These are phyloP conservation scores for Natator depressus DNA, from an alignment of 2,113 vertebrate genomes.

Conservation along the genomic window DNA sequence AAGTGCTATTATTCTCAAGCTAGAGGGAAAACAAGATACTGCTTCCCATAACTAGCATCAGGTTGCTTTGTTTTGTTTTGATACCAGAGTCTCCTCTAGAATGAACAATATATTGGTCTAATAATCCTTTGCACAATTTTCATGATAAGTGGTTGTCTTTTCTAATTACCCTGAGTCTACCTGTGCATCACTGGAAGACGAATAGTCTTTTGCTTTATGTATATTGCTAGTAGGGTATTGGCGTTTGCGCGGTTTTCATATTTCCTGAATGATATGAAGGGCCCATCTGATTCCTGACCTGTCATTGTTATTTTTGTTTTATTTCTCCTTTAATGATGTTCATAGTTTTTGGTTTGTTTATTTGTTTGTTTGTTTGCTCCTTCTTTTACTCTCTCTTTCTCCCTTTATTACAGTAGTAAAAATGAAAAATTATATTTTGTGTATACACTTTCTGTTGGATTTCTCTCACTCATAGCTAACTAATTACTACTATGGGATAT, in stretches of 20 bases:
- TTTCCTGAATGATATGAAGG: slow-evolving; percentile 38
- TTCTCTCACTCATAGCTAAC: slow-evolving; percentile 51
- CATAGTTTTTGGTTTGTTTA: slow-evolving; percentile 10
- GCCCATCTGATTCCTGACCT: slow-evolving; percentile 42
- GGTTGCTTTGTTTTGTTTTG: slow-evolving; percentile 39
- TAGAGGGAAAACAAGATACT: slow-evolving; percentile 33
- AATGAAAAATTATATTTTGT: slow-evolving; percentile 46
- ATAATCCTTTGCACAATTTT: slow-evolving; percentile 41
- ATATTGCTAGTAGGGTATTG: background rate
- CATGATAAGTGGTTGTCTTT: slow-evolving; percentile 52
- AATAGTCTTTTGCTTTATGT: slow-evolving; percentile 48
- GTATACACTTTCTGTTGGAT: slow-evolving; percentile 57
- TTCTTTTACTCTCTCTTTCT: background rate
- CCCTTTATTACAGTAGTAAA: slow-evolving; percentile 53
- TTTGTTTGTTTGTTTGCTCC: background rate
- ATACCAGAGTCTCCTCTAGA: background rate
- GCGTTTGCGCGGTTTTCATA: slow-evolving; percentile 20
- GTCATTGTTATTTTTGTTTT: slow-evolving; percentile 31
- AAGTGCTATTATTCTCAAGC: slow-evolving; percentile 31
- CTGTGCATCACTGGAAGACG: background rate
- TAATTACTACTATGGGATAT: slow-evolving; percentile 57
- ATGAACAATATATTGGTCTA: background rate
- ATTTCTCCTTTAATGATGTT: slow-evolving; percentile 51
- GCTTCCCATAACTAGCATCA: slow-evolving; percentile 32
- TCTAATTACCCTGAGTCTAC: slow-evolving; percentile 43